Base-by-base conservation (phyloP, 2,888 invertebrate species). In the Ophion costatus region DNA sequence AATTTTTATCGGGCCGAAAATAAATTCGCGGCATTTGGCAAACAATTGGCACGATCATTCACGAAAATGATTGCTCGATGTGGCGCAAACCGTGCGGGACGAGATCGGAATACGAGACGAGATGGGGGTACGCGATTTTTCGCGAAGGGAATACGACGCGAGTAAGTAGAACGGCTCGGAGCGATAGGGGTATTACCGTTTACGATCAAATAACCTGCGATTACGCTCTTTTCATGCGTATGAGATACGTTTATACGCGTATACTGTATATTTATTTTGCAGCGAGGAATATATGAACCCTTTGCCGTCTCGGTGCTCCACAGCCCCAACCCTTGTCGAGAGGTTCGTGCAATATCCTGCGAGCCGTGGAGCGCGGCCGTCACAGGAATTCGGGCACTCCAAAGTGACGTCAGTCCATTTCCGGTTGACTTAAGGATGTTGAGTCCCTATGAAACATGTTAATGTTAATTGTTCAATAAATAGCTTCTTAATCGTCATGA, bases 161-260 rank as follows among this genome's bases (percentile, higher is more conserved):
- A 89, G 88, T 90, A 92, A 92, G 92, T 92, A 90, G 92, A 91
- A 89, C 91, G 90, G 90, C 90, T 90, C 88, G 88, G 89, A 91
- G 91, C 89, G 88, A 78, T 51, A 51, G 79, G 82, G 63, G 82
- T 91, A 92, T 92, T 92, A 92, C 92, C 89, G 91, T 90, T 88
- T 90, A 90, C 90, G 91, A 92, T 90, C 88, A 91, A 92, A 92
- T 92, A 92, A 92, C 85, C 92, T 90, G 90, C 91, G 90, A 92
- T 92, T 92, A 92, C 89, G 81, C 80, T 87, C 76, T 82, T 85
- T 80, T 70, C 81, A 82, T 88, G 88, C 88, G 89, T 88, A 88
- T 85, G 89, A 61, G 61, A 70, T 70, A 78, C 69, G 42, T 20
- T 66, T 22, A 22, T 77, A 78, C 61, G 51, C 22, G 86, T 87